Base-by-base conservation (phyloP, 2,113 vertebrate species). In the Gobius niger region DNA sequence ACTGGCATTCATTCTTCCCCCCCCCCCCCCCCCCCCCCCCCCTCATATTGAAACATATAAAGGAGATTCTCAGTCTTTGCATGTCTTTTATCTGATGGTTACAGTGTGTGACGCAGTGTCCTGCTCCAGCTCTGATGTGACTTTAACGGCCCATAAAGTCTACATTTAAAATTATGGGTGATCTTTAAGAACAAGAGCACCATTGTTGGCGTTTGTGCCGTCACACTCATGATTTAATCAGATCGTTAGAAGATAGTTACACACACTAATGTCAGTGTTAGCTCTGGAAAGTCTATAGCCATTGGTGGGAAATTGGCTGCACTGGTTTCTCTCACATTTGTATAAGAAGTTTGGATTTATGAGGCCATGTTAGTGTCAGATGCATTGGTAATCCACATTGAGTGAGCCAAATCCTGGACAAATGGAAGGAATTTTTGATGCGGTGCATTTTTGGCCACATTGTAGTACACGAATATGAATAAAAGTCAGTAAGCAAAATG, bases 181-280 rank as follows among this genome's bases (percentile, higher is more conserved):
- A 72, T 70, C 44, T 57, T 73, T 53, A 16, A 67, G 56, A 77
- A 85, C 83, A 87, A 79, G 61, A 34, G 24, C 63, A 16, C 72
- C 61, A 68, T 70, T 85, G 82, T 84, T 75, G 47, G 11, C 24
- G 80, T 82, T 72, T 42, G 49, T 68, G 47, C 7, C 7, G 7
- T 60, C 57, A 44, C 40, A 5, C 40, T 41, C 14, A 60, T 60
- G 57, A 57, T 57, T 57, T 57, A 57, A 34, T 14, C 6, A 15
- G 54, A 57, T 57, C 12, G 12, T 57, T 57, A 40, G 24, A 60
- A 16, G 41, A 44, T 16, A 60, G 57, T 60, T 41, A 60, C 40
- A 7, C 15, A 44, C 57, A 42, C 42, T 60, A 59, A 9, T 2
- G 4, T 42, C 57, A 42, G 40, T 41, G 34, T 24, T 18, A 18